Conservation (phyloP, 2,888 invertebrate species). For the Drosophila kambysellisi region DNA sequence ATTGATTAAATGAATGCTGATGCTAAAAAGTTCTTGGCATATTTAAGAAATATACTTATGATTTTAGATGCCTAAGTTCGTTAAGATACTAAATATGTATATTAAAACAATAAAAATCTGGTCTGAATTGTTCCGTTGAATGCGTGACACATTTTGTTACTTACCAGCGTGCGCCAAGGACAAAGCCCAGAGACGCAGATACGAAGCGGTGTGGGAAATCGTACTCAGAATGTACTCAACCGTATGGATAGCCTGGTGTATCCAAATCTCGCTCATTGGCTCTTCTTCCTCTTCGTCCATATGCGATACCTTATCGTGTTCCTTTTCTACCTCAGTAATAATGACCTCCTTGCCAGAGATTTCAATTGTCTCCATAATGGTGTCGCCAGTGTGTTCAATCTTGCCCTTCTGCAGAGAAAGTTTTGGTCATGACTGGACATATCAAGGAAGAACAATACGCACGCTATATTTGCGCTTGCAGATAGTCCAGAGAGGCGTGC, state of each 20-base stretch:
- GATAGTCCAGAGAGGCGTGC: constrained; percentile 93
- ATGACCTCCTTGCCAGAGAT: constrained; percentile 71
- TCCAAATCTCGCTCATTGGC: constrained; percentile 94
- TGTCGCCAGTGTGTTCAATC: constrained; percentile 42
- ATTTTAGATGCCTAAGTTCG: background rate
- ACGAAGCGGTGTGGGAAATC: constrained; percentile 98
- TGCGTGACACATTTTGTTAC: constrained; percentile 70
- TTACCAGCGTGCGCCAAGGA: constrained; percentile 97
- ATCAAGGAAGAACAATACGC: background rate
- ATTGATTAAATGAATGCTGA: background rate
- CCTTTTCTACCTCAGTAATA: constrained; percentile 58
- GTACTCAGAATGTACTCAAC: constrained; percentile 98
- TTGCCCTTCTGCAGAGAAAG: constrained; percentile 23
- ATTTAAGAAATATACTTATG: background rate
- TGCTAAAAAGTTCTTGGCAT: background rate
- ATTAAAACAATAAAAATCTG: no score
- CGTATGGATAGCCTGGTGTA: constrained; percentile 97
- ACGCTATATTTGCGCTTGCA: constrained; percentile 79
- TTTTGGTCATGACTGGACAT: background rate
- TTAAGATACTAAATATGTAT: background rate
- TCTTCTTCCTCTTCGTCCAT: constrained; percentile 86
- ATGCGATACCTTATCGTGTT: constrained; percentile 85
- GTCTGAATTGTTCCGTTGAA: no score
- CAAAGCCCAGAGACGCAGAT: constrained; percentile 97
- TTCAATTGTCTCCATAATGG: constrained; percentile 73